Evolutionary conservation across 2,113 vertebrate genomes (phyloP), one percentile per base, ranked within the genome.

Genomic region (Aphyosemion australe): DNA sequence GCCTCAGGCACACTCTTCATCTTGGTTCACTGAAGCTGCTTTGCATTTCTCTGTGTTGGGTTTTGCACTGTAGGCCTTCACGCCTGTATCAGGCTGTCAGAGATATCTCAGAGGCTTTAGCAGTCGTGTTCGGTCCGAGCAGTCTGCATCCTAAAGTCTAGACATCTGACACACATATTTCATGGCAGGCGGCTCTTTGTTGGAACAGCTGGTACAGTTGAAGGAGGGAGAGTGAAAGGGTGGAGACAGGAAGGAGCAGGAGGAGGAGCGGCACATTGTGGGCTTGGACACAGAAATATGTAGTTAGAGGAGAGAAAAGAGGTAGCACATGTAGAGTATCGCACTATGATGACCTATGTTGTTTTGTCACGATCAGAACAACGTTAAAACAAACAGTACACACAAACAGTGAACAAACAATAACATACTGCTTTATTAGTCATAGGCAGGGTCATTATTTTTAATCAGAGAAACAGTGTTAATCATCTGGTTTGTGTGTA

Each of bases 201-300:
- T 71, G 12, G 32, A 78, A 77, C 79, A 83, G 84, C 69, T 84
- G 80, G 67, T 45, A 20, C 52, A 56, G 19, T 32, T 49, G 34
- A 78, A 42, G 49, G 47, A 41, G 62, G 21, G 62, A 31, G 19
- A 71, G 62, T 1, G 1, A 31, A 61, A 42, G 65, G 48, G 66
- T 41, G 65, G 75, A 79, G 69, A 65, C 77, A 70, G 74, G 84
- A 72, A 73, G 54, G 32, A 69, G 26, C 3, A 58, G 45, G 41
- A 50, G 81, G 69, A 60, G 61, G 58, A 61, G 43, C 15, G 0
- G 55, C n/a, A 9, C 34, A 5, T 66, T 60, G 48, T 48, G 45
- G 20, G 51, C 37, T 7, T 43, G 4, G 7, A 19, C 14, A 32
- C 26, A 64, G 53, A 56, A 58, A 66, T 69, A 61, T 45, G 64